A percentile compares a stretch with the other conserved stretches of the same genome.
phyloP scores from a whole-genome alignment of 2,797 vertebrate genomes.

The Notoglanidium macrostoma region DNA sequence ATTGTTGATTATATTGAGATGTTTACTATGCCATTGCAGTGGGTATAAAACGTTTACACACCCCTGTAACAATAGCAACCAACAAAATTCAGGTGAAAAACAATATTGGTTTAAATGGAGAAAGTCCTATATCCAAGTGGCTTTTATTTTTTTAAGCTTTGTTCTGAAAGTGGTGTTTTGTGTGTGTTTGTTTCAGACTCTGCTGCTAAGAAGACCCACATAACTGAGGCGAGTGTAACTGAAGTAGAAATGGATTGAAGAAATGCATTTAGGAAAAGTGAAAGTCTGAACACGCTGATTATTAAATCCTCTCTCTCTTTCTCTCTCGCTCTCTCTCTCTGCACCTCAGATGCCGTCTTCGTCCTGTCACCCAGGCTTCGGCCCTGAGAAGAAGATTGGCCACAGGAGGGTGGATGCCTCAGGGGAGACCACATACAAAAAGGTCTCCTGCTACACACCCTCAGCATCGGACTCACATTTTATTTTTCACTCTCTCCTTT shows the following conservation, averaged over 20 bases:
- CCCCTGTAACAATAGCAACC: background rate
- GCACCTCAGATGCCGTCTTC: slow-evolving; percentile 76
- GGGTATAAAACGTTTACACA: background rate
- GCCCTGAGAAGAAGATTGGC: slow-evolving; percentile 90
- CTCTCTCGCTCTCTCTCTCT: background rate
- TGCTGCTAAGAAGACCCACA: slow-evolving; percentile 53
- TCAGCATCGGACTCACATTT: slow-evolving; percentile 53
- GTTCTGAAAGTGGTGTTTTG: background rate
- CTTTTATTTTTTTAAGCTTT: background rate
- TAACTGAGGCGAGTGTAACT: slow-evolving; percentile 56
- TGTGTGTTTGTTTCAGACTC: slow-evolving; percentile 44
- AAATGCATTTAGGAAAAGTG: background rate
- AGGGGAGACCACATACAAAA: slow-evolving; percentile 97
- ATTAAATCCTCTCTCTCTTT: background rate
- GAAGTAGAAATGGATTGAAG: background rate
- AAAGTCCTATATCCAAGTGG: background rate
- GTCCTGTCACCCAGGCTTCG: slow-evolving; percentile 74
- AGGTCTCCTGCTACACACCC: slow-evolving; percentile 71
- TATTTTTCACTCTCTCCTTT: background rate
- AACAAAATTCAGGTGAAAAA: background rate
- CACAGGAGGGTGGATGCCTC: slow-evolving; percentile 92
- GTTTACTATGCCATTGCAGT: background rate
- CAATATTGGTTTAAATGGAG: background rate
- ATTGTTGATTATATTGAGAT: background rate
- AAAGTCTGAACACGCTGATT: background rate